A percentile compares a stretch with the other conserved stretches of the same genome.
These are phyloP conservation scores for Melanophora roralis DNA, from an alignment of 2,888 invertebrate species.

Conservation along the genomic window DNA sequence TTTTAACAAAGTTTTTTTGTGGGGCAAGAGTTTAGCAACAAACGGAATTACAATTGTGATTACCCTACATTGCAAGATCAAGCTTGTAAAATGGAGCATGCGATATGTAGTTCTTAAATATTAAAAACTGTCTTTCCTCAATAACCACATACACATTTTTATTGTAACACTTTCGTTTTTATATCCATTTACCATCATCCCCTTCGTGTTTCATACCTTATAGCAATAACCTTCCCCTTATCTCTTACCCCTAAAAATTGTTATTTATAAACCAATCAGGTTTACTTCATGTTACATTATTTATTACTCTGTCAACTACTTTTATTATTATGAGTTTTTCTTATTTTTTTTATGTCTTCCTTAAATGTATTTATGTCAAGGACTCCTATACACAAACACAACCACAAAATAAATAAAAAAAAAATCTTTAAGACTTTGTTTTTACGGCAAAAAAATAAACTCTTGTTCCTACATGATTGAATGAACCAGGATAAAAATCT, in stretches of 20 bases:
- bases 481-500: slow-evolving; percentile 23
- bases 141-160: too few relatives aligned
- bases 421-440: slow-evolving; percentile 3
- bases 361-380: background rate
- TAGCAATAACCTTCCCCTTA: background rate
- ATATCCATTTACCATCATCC: background rate
- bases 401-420: slow-evolving; percentile 4
- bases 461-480: background rate
- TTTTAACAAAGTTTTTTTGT: too few relatives aligned
- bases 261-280: slow-evolving; percentile 21
- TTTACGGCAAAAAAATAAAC: background rate
- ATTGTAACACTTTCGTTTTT: background rate
- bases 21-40: too few relatives aligned
- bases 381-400: background rate
- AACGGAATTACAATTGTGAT: too few relatives aligned
- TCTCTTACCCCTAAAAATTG: slow-evolving; percentile 14
- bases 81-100: too few relatives aligned
- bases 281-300: slow-evolving; percentile 25
- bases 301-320: background rate
- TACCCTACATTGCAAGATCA: too few relatives aligned
- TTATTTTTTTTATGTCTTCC: background rate
- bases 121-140: too few relatives aligned
- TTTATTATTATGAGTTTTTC: background rate
- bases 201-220: background rate
- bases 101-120: too few relatives aligned